Evolutionary conservation across 2,888 invertebrate species (phyloP).

Genomic region (Drymonia ruficornis): DNA sequence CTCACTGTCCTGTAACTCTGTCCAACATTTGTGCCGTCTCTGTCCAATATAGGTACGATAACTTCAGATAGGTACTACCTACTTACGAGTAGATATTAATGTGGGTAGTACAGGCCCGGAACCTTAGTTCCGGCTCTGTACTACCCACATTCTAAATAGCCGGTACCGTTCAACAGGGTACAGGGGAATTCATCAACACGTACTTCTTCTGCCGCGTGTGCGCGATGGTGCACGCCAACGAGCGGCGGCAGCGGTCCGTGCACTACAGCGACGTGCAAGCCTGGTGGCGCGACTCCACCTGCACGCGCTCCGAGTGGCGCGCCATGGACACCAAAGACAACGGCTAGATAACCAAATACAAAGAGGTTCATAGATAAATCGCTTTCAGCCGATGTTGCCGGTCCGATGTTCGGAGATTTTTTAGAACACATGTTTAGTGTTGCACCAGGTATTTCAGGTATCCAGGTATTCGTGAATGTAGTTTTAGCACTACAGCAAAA

Average conservation of each 20-base stretch:
- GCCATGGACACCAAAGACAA: slow-evolving; percentile 46
- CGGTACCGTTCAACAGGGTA: slow-evolving; percentile 83
- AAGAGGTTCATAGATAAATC: slow-evolving; percentile 14
- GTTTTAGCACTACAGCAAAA: no score
- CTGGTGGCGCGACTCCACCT: slow-evolving; percentile 94
- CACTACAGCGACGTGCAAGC: slow-evolving; percentile 93
- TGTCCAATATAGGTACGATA: no score
- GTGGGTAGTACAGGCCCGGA: no score
- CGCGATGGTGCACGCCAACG: slow-evolving; percentile 91
- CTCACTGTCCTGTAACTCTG: no score
- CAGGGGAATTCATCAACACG: slow-evolving; percentile 98
- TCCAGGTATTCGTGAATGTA: no score
- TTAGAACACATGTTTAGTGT: no score
- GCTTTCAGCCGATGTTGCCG: slow-evolving; percentile 20
- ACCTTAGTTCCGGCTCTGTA: no score
- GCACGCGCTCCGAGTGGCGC: slow-evolving; percentile 86
- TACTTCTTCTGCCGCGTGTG: slow-evolving; percentile 97
- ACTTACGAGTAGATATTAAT: no score
- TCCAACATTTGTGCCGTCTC: no score
- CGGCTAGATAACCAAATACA: slow-evolving; percentile 28
- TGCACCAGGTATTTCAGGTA: no score
- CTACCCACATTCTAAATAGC: neutral
- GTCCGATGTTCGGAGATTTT: neutral
- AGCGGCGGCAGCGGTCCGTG: slow-evolving; percentile 67
- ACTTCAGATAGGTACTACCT: no score